A percentile compares a stretch with the other conserved stretches of the same genome.
Evolutionary conservation across 64 coral and sea anemone species (phyloP).

Genomic region (Acropora yongei): DNA sequence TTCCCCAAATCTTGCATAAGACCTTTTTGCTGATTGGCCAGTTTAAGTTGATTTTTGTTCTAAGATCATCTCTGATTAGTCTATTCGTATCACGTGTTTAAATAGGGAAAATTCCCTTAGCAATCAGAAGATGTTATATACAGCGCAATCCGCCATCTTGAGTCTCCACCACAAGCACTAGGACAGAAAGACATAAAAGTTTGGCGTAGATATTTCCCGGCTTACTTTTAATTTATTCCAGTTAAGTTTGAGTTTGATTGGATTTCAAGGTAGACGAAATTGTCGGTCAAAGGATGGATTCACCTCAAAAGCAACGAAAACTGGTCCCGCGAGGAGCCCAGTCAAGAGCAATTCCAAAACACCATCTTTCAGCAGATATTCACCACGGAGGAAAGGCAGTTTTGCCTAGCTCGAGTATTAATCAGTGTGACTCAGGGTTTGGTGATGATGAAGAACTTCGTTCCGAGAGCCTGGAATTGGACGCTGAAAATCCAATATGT

Average conservation of each 20-base stretch:
- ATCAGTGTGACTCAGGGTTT: constrained; percentile 88
- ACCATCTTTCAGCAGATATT: not conserved
- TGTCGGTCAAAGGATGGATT: not conserved
- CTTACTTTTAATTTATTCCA: not conserved
- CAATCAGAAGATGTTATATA: not conserved
- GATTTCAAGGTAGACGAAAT: not conserved
- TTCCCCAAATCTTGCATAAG: not conserved
- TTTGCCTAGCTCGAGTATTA: not conserved
- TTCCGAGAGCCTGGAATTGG: constrained; percentile 25
- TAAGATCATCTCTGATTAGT: constrained; percentile 66
- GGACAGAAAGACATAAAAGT: not conserved
- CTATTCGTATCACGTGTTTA: constrained; percentile 6
- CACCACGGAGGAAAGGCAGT: not conserved
- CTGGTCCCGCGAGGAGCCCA: constrained; percentile 49
- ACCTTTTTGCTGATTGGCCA: too few species aligned
- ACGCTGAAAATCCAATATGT: not conserved
- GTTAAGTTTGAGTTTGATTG: not conserved
- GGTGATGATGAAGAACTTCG: constrained; percentile 62
- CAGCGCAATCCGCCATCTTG: constrained; percentile 51
- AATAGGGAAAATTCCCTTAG: constrained; percentile 62
- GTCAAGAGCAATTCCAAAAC: not conserved
- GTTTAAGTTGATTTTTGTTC: too few species aligned
- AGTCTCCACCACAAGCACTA: constrained; percentile 8
- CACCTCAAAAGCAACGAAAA: constrained; percentile 7
- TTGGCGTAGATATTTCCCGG: not conserved